Conservation (phyloP, 1,140 invertebrate genomes). For the Oncopeltus fasciatus region DNA sequence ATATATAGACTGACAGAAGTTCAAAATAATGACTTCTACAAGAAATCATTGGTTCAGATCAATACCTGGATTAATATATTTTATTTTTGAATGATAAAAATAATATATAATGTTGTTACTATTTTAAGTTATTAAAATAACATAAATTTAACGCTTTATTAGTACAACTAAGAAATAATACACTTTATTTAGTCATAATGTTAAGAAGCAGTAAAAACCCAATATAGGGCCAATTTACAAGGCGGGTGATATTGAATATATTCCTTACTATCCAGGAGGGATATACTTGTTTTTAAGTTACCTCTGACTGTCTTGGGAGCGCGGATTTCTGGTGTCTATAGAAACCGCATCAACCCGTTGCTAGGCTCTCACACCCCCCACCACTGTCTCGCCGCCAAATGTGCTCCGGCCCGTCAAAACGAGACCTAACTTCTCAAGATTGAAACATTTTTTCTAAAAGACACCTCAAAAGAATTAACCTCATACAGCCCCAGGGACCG, state of each 20-base stretch:
- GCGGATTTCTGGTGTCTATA: constrained; percentile 9
- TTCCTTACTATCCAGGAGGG: neutral
- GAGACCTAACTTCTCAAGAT: neutral
- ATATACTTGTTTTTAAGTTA: constrained; percentile 5
- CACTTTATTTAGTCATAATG: neutral
- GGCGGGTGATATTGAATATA: neutral
- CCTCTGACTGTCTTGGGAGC: neutral
- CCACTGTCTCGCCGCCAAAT: neutral
- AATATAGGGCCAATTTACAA: neutral
- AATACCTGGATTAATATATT: too few relatives aligned
- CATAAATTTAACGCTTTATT: neutral
- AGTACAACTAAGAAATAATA: neutral
- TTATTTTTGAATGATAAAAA: too few relatives aligned
- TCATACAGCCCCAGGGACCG: neutral
- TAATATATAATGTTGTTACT: neutral
- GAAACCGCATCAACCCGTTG: constrained; percentile 7
- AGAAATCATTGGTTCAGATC: too few relatives aligned
- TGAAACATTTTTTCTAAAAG: neutral
- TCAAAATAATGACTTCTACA: too few relatives aligned
- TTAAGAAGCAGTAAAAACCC: neutral
- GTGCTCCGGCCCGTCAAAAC: neutral
- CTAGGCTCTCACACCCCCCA: constrained; percentile 8
- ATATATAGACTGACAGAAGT: too few relatives aligned
- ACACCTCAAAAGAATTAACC: neutral
- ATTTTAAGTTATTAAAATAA: neutral